Evolutionary conservation across 2,113 vertebrate genomes (phyloP).

Genomic region (Holacanthus passer): DNA sequence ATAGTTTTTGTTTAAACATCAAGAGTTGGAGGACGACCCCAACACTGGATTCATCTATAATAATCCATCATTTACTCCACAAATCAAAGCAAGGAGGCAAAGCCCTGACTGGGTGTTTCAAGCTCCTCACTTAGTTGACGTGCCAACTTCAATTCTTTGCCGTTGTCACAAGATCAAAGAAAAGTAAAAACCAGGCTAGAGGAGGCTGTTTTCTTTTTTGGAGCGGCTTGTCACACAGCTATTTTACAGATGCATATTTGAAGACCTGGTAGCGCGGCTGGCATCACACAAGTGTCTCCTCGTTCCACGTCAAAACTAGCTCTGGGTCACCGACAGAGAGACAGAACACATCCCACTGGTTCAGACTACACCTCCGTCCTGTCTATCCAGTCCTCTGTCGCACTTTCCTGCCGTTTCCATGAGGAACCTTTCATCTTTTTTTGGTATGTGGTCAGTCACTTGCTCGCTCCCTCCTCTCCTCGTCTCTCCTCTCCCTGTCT

Average conservation of each 20-base stretch:
- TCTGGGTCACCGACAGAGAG: slow-evolving; percentile 19
- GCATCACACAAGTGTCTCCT: slow-evolving; percentile 44
- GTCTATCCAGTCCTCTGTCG: background rate
- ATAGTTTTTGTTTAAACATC: slow-evolving; percentile 54
- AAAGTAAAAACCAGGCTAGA: slow-evolving; percentile 36
- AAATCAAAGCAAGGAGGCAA: slow-evolving; percentile 62
- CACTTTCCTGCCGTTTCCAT: slow-evolving; percentile 18
- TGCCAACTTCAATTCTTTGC: slow-evolving; percentile 64
- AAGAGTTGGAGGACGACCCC: slow-evolving; percentile 60
- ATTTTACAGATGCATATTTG: slow-evolving; percentile 63
- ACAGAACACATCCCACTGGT: slow-evolving; percentile 31
- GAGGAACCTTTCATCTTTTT: slow-evolving; percentile 40
- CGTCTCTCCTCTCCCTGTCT: slow-evolving; percentile 16
- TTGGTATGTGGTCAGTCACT: slow-evolving; percentile 42
- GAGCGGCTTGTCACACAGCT: slow-evolving; percentile 56
- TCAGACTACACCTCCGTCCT: slow-evolving; percentile 17
- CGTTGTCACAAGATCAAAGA: slow-evolving; percentile 72
- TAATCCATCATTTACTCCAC: slow-evolving; percentile 67
- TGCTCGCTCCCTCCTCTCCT: slow-evolving; percentile 19
- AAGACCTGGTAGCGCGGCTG: slow-evolving; percentile 49
- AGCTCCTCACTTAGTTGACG: slow-evolving; percentile 52
- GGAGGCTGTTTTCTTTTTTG: slow-evolving; percentile 52
- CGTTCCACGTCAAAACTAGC: slow-evolving; percentile 40
- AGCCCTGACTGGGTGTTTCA: slow-evolving; percentile 45
- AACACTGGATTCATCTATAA: slow-evolving; percentile 60